Evolutionary conservation across 2,797 vertebrate species (phyloP), one percentile per base, ranked within the genome.

Genomic region (Leuciscus waleckii): DNA sequence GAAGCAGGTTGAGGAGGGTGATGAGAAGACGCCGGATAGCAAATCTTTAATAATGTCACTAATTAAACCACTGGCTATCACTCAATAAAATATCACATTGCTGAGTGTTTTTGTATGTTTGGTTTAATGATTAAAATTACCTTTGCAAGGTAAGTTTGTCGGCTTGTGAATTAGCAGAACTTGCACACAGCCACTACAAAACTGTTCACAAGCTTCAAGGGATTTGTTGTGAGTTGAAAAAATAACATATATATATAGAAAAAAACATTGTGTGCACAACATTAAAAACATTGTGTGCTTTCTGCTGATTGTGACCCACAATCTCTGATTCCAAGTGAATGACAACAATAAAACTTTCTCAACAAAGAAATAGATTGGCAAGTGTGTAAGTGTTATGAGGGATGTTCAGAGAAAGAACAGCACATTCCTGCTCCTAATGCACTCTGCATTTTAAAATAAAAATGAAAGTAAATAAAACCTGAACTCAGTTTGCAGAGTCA

Each of bases 391-490:
- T 51, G 71, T 58, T 61, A 58, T 54, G 37, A 26, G 37, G 4
- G 26, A n/a, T 16, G 19, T 41, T 58, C 11, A 32, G 35, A 81
- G 68, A 58, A 71, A 41, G 29, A 81, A 71, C 35, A 37, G 23
- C 65, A 17, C 65, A 71, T 26, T 71, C 54, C 16, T 77, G 7
- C 51, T 41, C 4, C 23, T 29, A 14, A 19, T 11, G 49, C 23
- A 70, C 35, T 54, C 23, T 35, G 37, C 35, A 41, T n/a, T 61
- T 74, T 49, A 23, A 61, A 61, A 73, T 78, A 41, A 78, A 41
- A 77, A 61, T 32, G 2, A 32, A 32, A 17, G 8, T 35, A 41
- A 70, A 54, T 32, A 70, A 74, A 74, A 23, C 2, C 23, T 61
- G n/a, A 43, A 23, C 54, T 63, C 11, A 10, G 19, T 68, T 80